Evolutionary conservation across 1,140 invertebrate species (phyloP).

Genomic region (Babylonia areolata): DNA sequence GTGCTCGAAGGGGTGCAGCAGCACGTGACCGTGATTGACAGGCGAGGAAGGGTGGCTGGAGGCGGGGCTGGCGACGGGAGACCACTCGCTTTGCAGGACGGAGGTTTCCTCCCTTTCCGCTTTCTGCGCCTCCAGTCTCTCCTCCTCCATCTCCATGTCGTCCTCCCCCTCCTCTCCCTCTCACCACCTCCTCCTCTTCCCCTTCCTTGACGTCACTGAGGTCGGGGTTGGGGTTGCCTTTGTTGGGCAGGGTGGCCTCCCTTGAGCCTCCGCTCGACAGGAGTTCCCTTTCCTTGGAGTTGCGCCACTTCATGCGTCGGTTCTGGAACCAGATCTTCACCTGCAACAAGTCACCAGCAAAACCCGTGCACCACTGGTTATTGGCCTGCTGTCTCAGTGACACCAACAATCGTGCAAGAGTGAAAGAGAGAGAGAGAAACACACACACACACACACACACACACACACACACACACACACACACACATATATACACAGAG

Average conservation of each 20-base stretch:
- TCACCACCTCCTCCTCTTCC: slow-evolving; percentile 44
- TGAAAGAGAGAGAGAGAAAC: no score
- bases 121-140: slow-evolving; percentile 14
- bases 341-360: no score
- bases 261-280: slow-evolving; percentile 92
- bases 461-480: no score
- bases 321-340: slow-evolving; percentile 78
- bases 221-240: slow-evolving; percentile 97
- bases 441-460: no score
- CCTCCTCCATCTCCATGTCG: slow-evolving; percentile 46
- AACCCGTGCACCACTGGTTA: no score
- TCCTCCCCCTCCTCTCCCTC: slow-evolving; percentile 45
- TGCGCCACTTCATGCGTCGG: slow-evolving; percentile 81
- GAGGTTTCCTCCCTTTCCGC: slow-evolving; percentile 27
- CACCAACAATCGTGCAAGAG: no score
- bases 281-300: slow-evolving; percentile 96
- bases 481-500: no score
- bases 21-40: slow-evolving; percentile 30
- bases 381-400: no score
- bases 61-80: slow-evolving; percentile 50
- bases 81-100: slow-evolving; percentile 38
- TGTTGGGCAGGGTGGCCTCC: slow-evolving; percentile 96
- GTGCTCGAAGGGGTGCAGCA: slow-evolving; percentile 31
- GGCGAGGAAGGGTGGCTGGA: slow-evolving; percentile 51
- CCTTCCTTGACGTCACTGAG: slow-evolving; percentile 87